Conservation (phyloP, 2,113 vertebrate genomes). For the Esox niger region DNA sequence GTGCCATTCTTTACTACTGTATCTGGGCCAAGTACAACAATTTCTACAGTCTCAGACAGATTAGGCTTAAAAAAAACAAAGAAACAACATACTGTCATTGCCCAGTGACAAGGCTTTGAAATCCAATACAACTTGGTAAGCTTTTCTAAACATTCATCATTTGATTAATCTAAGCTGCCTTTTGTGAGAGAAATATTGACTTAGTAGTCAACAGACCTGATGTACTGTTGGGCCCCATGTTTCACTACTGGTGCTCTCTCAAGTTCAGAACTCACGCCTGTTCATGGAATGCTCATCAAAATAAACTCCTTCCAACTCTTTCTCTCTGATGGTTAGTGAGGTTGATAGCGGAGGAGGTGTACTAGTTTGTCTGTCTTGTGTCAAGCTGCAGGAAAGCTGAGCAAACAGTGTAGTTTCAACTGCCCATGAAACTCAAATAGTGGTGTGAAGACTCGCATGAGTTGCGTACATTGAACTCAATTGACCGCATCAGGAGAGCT, state of each 20-base stretch:
- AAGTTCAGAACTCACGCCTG: slow-evolving; percentile 31
- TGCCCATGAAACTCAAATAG: slow-evolving; percentile 15
- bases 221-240: neutral
- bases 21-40: neutral
- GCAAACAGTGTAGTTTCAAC: slow-evolving; percentile 54
- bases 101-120: no score
- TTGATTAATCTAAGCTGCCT: neutral
- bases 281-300: slow-evolving; percentile 45
- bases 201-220: neutral
- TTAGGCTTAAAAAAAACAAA: no score
- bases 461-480: no score
- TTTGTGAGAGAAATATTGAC: slow-evolving; percentile 9
- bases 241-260: slow-evolving; percentile 42
- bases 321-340: slow-evolving; percentile 2
- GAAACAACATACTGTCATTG: no score
- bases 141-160: no score
- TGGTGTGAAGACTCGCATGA: slow-evolving; percentile 14
- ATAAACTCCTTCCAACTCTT: slow-evolving; percentile 33
- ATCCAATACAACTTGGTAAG: no score
- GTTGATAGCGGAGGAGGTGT: slow-evolving; percentile 7
- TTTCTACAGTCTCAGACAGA: no score
- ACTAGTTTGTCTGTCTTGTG: neutral
- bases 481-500: no score
- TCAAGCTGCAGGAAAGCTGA: slow-evolving; percentile 58
- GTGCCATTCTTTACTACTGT: no score